These are phyloP conservation scores for Hirtodrosophila trivittata DNA, from an alignment of 2,888 invertebrate species.

Conservation along the genomic window DNA sequence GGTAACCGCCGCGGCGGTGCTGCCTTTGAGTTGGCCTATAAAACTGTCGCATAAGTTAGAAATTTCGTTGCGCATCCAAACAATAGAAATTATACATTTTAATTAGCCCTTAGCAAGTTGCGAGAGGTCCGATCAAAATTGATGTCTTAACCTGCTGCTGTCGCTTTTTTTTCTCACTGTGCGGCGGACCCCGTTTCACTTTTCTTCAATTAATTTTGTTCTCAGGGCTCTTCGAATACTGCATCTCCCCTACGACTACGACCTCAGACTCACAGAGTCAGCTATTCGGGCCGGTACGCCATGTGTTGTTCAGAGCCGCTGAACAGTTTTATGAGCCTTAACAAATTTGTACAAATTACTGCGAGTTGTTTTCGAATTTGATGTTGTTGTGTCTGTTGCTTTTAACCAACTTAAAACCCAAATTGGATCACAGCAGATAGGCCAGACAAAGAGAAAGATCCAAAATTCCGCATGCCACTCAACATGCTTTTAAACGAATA, in stretches of 20 bases:
- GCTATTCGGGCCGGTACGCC: slow-evolving; percentile 36
- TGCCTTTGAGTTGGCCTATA: slow-evolving; percentile 57
- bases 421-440: slow-evolving; percentile 56
- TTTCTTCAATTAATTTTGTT: slow-evolving; percentile 63
- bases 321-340: slow-evolving; percentile 73
- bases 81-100: slow-evolving; percentile 66
- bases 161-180: slow-evolving; percentile 26
- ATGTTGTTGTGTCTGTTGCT: slow-evolving; percentile 13
- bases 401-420: slow-evolving; percentile 49
- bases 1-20: slow-evolving; percentile 44
- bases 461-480: background rate
- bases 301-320: slow-evolving; percentile 61
- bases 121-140: slow-evolving; percentile 25
- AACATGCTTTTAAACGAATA: too few species aligned
- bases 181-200: slow-evolving; percentile 31
- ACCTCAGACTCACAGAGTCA: background rate
- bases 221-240: slow-evolving; percentile 55
- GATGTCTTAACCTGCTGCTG: slow-evolving; percentile 59
- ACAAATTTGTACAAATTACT: slow-evolving; percentile 76
- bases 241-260: slow-evolving; percentile 1
- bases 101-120: slow-evolving; percentile 40
- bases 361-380: slow-evolving; percentile 29
- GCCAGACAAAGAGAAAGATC: background rate
- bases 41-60: slow-evolving; percentile 77
- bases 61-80: slow-evolving; percentile 60